Evolutionary conservation across 2,888 invertebrate genomes (phyloP), one percentile per base, ranked within the genome.

Genomic region (Zaprionus bogoriensis): DNA sequence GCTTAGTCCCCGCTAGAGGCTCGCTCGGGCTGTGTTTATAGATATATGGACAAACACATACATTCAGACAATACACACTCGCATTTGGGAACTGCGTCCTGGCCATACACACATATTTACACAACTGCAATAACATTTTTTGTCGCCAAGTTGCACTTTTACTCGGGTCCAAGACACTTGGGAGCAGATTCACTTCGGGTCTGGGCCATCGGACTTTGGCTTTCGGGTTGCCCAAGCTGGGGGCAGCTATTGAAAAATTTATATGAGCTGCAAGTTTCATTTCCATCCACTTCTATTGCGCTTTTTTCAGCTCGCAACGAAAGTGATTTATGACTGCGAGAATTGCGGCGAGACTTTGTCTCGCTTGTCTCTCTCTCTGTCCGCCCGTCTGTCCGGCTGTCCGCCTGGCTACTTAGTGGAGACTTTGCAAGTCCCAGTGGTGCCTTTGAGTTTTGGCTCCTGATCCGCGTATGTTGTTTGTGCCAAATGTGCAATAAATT

Each of bases 401-500:
- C 25, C 5, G 6, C 3, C 3, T 9, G 47, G 67, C 87, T 66
- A 75, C 79, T 78, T 67, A 63, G 64, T 50, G 46, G 52, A 41
- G 66, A 71, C 52, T 66, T 70, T 62, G n/a, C 48, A 28, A 67
- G 28, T 72, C 68, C 58, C 76, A 23, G 17, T 60, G 79, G 79
- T 53, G 75, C 64, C 53, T 75, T 75, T 71, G 72, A 78, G 76
- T 53, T 23, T 72, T 73, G 73, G 77, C 73, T 73, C 45, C 77
- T 62, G 61, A 76, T 72, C 66, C 60, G 67, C 59, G 59, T 9
- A 17, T 61, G 77, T 74, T 87, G 85, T 80, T 85, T 84, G 87
- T 87, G 82, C 80, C 82, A 63, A 87, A 87, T 77, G 82, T 81
- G 85, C 87, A 77, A 87, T 80, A 80, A 87, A 80, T 80, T 84